Conservation (phyloP, 2,797 vertebrate genomes). For the Poecilia picta region DNA sequence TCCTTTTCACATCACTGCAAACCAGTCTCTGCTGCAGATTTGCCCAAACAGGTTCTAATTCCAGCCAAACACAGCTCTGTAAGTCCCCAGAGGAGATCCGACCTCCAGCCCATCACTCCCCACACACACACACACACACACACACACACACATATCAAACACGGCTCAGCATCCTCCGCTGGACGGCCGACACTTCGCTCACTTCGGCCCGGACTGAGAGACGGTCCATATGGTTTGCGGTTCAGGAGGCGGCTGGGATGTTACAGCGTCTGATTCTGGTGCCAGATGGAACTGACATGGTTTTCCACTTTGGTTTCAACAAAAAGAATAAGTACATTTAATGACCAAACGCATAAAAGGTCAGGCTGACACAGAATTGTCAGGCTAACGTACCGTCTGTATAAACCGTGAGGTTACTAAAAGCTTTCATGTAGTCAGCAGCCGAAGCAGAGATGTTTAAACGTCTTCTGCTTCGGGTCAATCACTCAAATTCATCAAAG, state of each 20-base stretch:
- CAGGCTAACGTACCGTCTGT: constrained; percentile 22
- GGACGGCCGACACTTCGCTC: constrained; percentile 33
- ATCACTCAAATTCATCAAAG: constrained; percentile 42
- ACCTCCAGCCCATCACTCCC: not conserved
- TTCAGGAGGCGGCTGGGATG: constrained; percentile 55
- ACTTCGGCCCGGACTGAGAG: constrained; percentile 19
- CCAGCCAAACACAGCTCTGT: constrained; percentile 62
- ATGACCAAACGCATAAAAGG: constrained; percentile 45
- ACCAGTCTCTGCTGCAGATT: not conserved
- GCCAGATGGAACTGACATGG: constrained; percentile 48
- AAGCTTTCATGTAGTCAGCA: constrained; percentile 36
- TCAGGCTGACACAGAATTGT: constrained; percentile 54
- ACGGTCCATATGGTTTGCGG: constrained; percentile 71
- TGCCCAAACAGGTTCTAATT: constrained; percentile 17
- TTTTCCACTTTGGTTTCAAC: constrained; percentile 33
- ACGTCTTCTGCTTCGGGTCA: constrained; percentile 41
- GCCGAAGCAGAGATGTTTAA: constrained; percentile 30
- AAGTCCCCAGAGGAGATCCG: constrained; percentile 14
- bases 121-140: not conserved
- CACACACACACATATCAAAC: not conserved
- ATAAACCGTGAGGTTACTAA: constrained; percentile 46
- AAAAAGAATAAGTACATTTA: constrained; percentile 32
- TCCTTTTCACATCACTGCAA: constrained; percentile 1
- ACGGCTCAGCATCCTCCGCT: constrained; percentile 51
- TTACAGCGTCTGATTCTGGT: constrained; percentile 62